These are phyloP conservation scores for Harpegnathos saltator DNA, from an alignment of 1,140 invertebrate genomes.

Conservation along the genomic window DNA sequence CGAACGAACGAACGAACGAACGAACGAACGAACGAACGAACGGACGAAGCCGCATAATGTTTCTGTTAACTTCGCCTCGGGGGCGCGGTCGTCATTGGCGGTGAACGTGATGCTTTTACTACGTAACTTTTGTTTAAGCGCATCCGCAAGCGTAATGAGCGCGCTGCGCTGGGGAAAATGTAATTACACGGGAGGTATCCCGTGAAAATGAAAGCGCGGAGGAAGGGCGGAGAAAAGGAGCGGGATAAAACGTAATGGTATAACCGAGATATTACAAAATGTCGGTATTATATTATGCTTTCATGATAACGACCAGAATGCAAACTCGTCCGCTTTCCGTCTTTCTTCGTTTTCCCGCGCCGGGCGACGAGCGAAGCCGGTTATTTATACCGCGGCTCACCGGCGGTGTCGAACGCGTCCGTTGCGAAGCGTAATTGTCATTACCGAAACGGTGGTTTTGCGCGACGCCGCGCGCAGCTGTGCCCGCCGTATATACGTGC, in stretches of 20 bases:
- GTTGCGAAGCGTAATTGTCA: constrained; percentile 31
- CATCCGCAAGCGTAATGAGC: constrained; percentile 16
- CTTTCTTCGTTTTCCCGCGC: background rate
- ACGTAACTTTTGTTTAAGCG: background rate
- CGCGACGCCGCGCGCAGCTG: constrained; percentile 10
- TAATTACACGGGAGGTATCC: constrained; percentile 14
- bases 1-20: background rate
- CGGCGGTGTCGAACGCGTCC: constrained; percentile 18
- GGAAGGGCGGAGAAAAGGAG: background rate
- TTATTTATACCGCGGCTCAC: background rate
- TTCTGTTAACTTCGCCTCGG: background rate
- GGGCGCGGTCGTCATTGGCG: background rate
- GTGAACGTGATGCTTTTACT: constrained; percentile 4
- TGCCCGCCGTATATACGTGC: background rate
- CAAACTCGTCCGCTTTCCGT: background rate
- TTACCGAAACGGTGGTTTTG: constrained; percentile 43
- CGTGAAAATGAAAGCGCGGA: no score
- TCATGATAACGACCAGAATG: background rate
- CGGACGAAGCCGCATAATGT: background rate
- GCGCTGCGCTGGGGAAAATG: background rate
- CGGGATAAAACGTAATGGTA: constrained; percentile 4
- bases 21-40: background rate
- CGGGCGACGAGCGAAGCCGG: background rate
- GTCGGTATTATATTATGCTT: constrained; percentile 1
- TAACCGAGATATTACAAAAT: constrained; percentile 6